A percentile compares a stretch with the other conserved stretches of the same genome.
Conservation (phyloP, 2,888 invertebrate genomes). For the Drosophila acutilabella region DNA sequence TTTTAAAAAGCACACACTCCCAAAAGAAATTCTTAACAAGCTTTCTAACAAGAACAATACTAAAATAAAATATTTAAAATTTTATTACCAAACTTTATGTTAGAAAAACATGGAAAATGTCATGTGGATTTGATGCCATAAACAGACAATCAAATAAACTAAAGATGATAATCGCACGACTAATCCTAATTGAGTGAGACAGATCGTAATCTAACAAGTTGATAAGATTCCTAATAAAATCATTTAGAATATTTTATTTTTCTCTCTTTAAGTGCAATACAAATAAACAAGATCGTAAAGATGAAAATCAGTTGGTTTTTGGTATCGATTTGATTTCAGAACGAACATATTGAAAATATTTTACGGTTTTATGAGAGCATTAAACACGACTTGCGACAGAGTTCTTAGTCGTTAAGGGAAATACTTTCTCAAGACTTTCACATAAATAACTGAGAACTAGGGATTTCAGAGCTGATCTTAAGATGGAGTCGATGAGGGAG, state of each 20-base stretch:
- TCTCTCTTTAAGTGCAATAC: slow-evolving; percentile 26
- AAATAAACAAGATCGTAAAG: slow-evolving; percentile 72
- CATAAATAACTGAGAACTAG: slow-evolving; percentile 61
- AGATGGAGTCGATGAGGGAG: slow-evolving; percentile 1
- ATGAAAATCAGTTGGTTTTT: slow-evolving; percentile 38
- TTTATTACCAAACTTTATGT: slow-evolving; percentile 19
- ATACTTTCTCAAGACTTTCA: slow-evolving; percentile 73
- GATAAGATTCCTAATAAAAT: slow-evolving; percentile 55
- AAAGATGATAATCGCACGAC: slow-evolving; percentile 39
- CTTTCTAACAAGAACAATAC: not conserved
- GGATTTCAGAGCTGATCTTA: slow-evolving; percentile 18
- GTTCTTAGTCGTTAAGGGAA: slow-evolving; percentile 43
- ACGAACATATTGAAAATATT: slow-evolving; percentile 65
- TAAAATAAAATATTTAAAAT: not conserved
- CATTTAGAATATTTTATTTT: slow-evolving; percentile 32
- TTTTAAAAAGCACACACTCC: too few species aligned
- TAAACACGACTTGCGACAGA: slow-evolving; percentile 55
- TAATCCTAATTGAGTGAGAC: slow-evolving; percentile 28
- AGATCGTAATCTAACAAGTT: slow-evolving; percentile 32
- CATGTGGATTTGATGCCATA: slow-evolving; percentile 10
- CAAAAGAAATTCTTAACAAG: not conserved
- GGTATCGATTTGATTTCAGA: not conserved
- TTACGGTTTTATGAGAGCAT: slow-evolving; percentile 59
- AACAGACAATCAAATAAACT: slow-evolving; percentile 24
- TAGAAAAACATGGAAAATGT: slow-evolving; percentile 13